A percentile compares a stretch with the other conserved stretches of the same genome.
These are phyloP conservation scores for Hemistola chrysoprasaria DNA, from an alignment of 2,888 invertebrate species.

Conservation along the genomic window DNA sequence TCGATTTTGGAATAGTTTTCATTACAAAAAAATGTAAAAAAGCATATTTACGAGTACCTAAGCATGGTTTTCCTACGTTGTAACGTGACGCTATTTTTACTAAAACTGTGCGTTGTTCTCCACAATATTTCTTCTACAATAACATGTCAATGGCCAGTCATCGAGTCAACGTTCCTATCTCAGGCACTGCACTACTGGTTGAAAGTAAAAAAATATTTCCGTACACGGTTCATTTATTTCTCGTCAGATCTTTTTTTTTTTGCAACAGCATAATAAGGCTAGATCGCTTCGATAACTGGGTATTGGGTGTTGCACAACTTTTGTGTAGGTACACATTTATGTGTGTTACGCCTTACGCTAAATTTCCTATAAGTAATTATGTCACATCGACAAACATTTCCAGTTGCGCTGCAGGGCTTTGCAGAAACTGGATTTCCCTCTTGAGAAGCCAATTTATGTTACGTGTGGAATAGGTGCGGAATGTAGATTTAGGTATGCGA, in stretches of 20 bases:
- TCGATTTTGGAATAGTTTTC: too few relatives aligned
- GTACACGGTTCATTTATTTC: constrained; percentile 53
- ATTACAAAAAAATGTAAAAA: too few relatives aligned
- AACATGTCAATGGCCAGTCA: constrained; percentile 8
- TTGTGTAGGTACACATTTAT: constrained; percentile 30
- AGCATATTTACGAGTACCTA: too few relatives aligned
- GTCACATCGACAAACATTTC: constrained; percentile 29
- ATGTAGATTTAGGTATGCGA: constrained; percentile 15
- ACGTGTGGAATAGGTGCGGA: constrained; percentile 9
- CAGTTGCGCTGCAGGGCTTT: constrained; percentile 28
- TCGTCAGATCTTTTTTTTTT: constrained; percentile 29
- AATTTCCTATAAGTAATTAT: constrained; percentile 35
- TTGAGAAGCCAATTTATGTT: constrained; percentile 14
- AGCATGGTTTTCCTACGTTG: too few relatives aligned
- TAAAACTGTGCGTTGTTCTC: too few relatives aligned
- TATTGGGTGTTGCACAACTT: constrained; percentile 39
- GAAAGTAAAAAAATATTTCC: constrained; percentile 46
- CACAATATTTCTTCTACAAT: too few relatives aligned
- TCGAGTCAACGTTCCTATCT: constrained; percentile 33
- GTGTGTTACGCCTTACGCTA: constrained; percentile 25
- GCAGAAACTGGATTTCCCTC: constrained; percentile 28
- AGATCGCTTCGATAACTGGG: constrained; percentile 19
- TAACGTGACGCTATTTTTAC: too few relatives aligned
- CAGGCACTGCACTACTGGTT: constrained; percentile 19
- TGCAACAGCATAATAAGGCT: constrained; percentile 27